Evolutionary conservation across 2,888 invertebrate genomes (phyloP).

Genomic region (Cryptocheilus praepositus): DNA sequence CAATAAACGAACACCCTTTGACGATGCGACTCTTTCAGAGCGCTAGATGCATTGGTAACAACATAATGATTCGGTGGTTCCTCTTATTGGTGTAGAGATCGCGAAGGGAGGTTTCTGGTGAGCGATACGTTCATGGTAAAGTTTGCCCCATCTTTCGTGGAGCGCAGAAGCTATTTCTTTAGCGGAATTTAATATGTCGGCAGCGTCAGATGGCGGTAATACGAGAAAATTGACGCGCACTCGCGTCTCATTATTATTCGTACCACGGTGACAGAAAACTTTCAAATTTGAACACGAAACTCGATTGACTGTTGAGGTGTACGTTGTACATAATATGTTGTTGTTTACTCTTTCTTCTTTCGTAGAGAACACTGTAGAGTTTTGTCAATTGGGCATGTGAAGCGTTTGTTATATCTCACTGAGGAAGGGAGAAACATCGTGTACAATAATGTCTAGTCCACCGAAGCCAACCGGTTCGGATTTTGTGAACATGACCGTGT

Average conservation of each 20-base stretch:
- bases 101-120: no score
- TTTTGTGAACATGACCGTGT: constrained; percentile 62
- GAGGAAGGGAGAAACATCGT: no score
- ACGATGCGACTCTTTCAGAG: no score
- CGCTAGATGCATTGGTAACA: no score
- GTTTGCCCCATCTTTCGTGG: no score
- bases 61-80: no score
- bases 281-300: constrained; percentile 60
- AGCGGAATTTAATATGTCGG: constrained; percentile 20
- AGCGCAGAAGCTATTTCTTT: no score
- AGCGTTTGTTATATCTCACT: constrained; percentile 2
- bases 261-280: constrained; percentile 35
- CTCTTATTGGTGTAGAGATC: no score
- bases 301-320: constrained; percentile 53
- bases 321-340: constrained; percentile 34
- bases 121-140: no score
- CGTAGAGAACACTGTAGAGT: constrained; percentile 2
- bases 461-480: constrained; percentile 34
- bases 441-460: constrained; percentile 45
- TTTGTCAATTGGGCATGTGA: neutral
- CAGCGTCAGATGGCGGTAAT: constrained; percentile 27
- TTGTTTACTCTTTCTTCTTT: constrained; percentile 2
- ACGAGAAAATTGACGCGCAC: constrained; percentile 29
- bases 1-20: no score
- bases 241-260: constrained; percentile 15